Evolutionary conservation across 2,113 vertebrate species (phyloP), one percentile per base, ranked within the genome.

Genomic region (Vicugna pacos): DNA sequence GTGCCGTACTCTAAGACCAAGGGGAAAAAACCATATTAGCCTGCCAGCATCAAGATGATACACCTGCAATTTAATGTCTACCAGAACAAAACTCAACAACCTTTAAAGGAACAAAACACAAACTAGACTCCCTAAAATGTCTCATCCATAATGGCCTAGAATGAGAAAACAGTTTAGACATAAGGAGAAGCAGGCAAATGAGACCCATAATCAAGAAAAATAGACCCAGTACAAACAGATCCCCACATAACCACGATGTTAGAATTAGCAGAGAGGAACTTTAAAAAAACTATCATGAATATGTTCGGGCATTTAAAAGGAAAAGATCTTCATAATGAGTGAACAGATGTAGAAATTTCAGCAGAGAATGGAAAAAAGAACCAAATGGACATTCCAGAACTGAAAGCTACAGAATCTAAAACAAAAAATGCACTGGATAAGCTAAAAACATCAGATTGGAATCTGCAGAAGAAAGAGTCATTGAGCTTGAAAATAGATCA

Each of bases 41-140:
- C 42, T 67, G 30, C n/a, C 20, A 52, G 67, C 13, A 50, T 70
- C 56, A 64, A 88, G 56, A 92, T 17, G 19, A 32, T 19, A 19
- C 26, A 28, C 26, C 19, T 22, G 42, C 38, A 16, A 81, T 75
- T 77, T 80, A 62, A 28, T 67, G 58, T 38, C 32, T 48, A 35
- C 22, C 38, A 46, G 42, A 72, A 93, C 46, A 85, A 92, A 87
- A 48, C 46, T 75, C 32, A 52, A 48, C 20, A 48, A 3, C 32
- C 8, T 95, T 64, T 64, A 52, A 77, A 92, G 52, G 28, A 80
- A 96, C 42, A 76, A 96, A 94, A 62, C 22, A 62, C 22, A 14
- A 72, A 60, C 46, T n/a, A 82, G 60, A 90, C 38, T 76, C 26
- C 17, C 32, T 50, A 50, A 2, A 28, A 16, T 17, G 16, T 20